These are phyloP conservation scores for Malurus alboscapulatus DNA, from an alignment of 2,113 vertebrate species.

Conservation along the genomic window DNA sequence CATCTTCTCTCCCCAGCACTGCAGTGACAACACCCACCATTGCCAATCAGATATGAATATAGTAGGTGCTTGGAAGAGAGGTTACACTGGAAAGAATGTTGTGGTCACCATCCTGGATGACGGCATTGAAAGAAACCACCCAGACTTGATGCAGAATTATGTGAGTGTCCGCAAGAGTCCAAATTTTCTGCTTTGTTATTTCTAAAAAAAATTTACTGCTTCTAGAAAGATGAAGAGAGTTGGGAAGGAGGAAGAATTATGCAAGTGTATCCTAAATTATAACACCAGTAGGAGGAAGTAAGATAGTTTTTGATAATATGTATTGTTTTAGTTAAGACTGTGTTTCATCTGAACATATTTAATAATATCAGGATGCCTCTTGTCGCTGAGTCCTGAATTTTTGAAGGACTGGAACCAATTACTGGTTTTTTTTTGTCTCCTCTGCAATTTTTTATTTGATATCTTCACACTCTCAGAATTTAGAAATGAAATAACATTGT, in stretches of 20 bases:
- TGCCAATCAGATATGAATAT: slow-evolving; percentile 99
- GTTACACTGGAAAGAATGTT: slow-evolving; percentile 95
- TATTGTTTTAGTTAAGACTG: background rate
- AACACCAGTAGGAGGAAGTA: background rate
- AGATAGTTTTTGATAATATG: background rate
- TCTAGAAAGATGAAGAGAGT: background rate
- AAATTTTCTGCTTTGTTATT: background rate
- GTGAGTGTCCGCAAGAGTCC: slow-evolving; percentile 77
- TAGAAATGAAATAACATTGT: background rate
- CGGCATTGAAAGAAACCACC: slow-evolving; percentile 96
- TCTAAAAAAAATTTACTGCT: background rate
- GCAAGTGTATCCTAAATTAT: background rate
- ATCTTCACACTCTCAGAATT: background rate
- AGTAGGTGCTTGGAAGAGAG: slow-evolving; percentile 96
- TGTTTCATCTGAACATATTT: background rate
- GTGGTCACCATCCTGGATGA: slow-evolving; percentile 98
- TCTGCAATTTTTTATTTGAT: background rate
- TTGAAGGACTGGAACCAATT: background rate
- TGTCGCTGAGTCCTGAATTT: background rate
- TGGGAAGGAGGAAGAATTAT: background rate
- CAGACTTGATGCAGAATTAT: slow-evolving; percentile 95
- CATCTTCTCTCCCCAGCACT: slow-evolving; percentile 81
- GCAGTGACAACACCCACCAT: slow-evolving; percentile 92
- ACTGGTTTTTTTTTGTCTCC: background rate
- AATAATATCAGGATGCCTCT: background rate